These are phyloP conservation scores for Harpagoxenus sublaevis DNA, from an alignment of 2,888 invertebrate genomes.

Conservation along the genomic window DNA sequence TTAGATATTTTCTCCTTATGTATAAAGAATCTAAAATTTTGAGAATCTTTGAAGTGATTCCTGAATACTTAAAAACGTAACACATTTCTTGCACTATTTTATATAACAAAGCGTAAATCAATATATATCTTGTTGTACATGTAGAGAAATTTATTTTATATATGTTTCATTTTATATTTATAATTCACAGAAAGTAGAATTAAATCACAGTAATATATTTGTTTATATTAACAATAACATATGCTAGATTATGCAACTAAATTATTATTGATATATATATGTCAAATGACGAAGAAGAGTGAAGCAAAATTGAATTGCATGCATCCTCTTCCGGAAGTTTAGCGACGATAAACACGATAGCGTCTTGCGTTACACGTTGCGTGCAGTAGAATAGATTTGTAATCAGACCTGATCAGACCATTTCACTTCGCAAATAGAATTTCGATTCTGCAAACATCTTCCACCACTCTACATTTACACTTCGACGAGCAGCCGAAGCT, in stretches of 20 bases:
- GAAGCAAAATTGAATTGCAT: conserved; percentile 13
- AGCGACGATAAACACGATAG: conserved; percentile 40
- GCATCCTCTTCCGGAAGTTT: conserved; percentile 58
- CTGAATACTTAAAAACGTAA: neutral
- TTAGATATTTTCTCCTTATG: neutral
- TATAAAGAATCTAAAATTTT: neutral
- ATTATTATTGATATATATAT: neutral
- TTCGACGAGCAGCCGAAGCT: conserved; percentile 39
- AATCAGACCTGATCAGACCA: conserved; percentile 50
- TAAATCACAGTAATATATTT: neutral
- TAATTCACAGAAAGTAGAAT: neutral
- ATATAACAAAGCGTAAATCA: neutral
- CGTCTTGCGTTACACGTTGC: conserved; percentile 21
- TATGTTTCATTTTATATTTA: neutral
- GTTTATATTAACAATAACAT: neutral
- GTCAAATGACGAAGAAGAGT: neutral
- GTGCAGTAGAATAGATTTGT: conserved; percentile 42
- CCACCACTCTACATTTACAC: conserved; percentile 30
- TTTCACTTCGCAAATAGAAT: conserved; percentile 53
- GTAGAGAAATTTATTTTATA: neutral
- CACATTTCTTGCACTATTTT: neutral
- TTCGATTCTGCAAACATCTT: conserved; percentile 50
- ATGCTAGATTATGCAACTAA: neutral
- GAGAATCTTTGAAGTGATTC: neutral
- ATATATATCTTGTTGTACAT: neutral